These are phyloP conservation scores for Macaca nemestrina DNA, from an alignment of 2,113 vertebrate species.

Conservation along the genomic window DNA sequence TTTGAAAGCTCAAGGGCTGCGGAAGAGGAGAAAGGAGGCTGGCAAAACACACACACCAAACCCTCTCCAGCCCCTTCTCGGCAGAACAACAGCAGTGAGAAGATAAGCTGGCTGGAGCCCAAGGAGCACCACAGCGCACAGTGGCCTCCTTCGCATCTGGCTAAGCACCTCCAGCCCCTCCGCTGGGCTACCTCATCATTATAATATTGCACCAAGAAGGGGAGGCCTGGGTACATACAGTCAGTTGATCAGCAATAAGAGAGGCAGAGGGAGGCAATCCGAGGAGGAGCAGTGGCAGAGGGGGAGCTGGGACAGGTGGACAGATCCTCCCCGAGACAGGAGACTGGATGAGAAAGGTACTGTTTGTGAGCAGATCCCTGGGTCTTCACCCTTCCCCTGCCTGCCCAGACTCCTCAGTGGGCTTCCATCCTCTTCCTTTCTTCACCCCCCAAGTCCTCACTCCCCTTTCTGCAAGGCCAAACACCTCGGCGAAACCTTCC, in stretches of 20 bases:
- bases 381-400: neutral
- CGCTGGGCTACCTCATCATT: constrained; percentile 91
- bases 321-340: neutral
- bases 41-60: neutral
- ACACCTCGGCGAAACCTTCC: neutral
- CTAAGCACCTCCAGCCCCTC: constrained; percentile 91
- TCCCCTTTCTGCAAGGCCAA: neutral
- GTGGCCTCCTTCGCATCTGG: constrained; percentile 95
- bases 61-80: constrained; percentile 69
- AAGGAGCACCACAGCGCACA: constrained; percentile 74
- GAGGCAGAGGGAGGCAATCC: neutral
- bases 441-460: neutral
- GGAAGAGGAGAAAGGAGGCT: constrained; percentile 61
- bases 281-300: constrained; percentile 55
- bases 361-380: neutral
- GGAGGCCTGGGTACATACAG: constrained; percentile 90
- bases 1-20: constrained; percentile 69
- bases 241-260: constrained; percentile 84
- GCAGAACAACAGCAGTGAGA: constrained; percentile 79
- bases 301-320: constrained; percentile 69
- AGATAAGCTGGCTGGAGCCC: constrained; percentile 82
- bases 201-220: constrained; percentile 90
- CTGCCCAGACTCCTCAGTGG: neutral
- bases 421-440: neutral
- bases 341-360: neutral